Conservation (phyloP, 2,113 vertebrate species). For the Perccottus glenii region DNA sequence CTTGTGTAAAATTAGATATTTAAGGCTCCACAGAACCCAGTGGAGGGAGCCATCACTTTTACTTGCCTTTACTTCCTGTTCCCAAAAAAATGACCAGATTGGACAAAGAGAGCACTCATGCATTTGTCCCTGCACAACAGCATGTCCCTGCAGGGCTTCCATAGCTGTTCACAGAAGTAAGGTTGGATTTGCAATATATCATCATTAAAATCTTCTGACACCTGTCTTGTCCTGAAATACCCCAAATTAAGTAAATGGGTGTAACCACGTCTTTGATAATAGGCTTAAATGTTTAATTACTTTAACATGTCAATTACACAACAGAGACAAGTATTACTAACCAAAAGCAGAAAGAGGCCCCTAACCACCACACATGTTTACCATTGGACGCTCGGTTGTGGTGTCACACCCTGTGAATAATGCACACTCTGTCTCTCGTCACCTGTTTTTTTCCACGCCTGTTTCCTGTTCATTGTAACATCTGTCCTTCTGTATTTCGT, state of each 20-base stretch:
- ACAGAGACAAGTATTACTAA: constrained; percentile 6
- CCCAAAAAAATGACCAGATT: no score
- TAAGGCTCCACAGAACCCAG: no score
- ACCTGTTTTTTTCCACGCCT: constrained; percentile 38
- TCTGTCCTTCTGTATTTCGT: constrained; percentile 33
- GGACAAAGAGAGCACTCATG: no score
- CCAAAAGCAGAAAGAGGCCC: constrained; percentile 27
- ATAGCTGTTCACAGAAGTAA: no score
- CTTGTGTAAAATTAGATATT: no score
- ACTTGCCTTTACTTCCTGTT: no score
- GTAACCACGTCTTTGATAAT: constrained; percentile 2
- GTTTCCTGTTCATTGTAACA: constrained; percentile 32
- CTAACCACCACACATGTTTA: constrained; percentile 63
- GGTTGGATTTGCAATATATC: background rate
- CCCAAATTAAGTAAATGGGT: background rate
- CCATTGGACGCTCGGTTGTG: constrained; percentile 60
- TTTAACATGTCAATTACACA: constrained; percentile 12
- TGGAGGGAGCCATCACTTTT: no score
- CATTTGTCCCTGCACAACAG: no score
- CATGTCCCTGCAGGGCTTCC: no score
- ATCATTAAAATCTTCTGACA: constrained; percentile 2
- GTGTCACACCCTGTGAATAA: constrained; percentile 57
- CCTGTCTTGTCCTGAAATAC: background rate
- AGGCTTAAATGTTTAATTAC: constrained; percentile 16
- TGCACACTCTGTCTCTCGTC: constrained; percentile 43